Base-by-base conservation (phyloP, 2,797 vertebrate genomes). In the Heterohyrax brucei region DNA sequence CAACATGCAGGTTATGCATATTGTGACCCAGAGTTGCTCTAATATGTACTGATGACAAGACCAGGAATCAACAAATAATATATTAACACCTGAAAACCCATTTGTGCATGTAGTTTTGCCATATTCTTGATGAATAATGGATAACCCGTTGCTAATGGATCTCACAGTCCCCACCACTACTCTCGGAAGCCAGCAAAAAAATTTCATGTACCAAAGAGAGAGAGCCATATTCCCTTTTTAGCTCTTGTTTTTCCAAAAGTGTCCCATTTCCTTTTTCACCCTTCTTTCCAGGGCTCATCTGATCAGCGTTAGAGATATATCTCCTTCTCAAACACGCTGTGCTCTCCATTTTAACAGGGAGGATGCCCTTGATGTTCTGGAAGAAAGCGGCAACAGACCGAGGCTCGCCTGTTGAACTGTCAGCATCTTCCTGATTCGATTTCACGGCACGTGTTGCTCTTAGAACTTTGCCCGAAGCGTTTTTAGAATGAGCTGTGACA, bases 401-500 rank as follows among this genome's bases (percentile, higher is more conserved):
- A 0, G 89, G 92, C 53, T 98, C 97, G 39, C 91, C 97, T 0
- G 1, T 46, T 0, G 59, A 96, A 92, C 93, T 98, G 95, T 97
- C 98, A 86, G 50, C 26, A 64, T 98, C 98, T 97, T 98, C 5
- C 56, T 94, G 97, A 81, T 97, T 95, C 30, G 96, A 94, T 98
- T 98, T 95, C 97, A 94, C 0, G 62, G 94, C 96, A 95, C 0
- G 86, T 96, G 98, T 91, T 96, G 98, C 73, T 98, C 98, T 98
- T 96, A 98, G 98, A 98, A 96, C 80, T 96, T 93, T 98, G 97
- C 96, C 98, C 85, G 97, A 97, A 98, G 97, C 1, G 0, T 95
- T 98, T 98, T 98, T 98, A 85, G 98, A 97, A 98, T 98, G 97
- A 77, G 98, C 66, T 93, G 98, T 59, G 89, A 98, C 98, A 97